Evolutionary conservation across 1,140 invertebrate genomes (phyloP).

Genomic region (Drosophila asahinai): DNA sequence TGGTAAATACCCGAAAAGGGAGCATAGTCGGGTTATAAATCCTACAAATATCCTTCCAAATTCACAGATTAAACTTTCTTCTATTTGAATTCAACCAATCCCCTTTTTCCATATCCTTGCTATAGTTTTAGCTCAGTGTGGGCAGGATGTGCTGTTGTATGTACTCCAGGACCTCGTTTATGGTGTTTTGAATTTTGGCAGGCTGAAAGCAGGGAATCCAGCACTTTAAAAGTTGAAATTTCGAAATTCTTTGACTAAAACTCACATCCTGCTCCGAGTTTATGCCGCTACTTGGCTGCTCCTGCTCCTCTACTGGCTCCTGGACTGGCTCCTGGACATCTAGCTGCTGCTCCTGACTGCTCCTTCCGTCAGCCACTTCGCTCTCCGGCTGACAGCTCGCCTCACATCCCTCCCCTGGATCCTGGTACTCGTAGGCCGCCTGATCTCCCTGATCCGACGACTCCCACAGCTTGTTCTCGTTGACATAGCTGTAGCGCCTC

Average conservation of each 20-base stretch:
- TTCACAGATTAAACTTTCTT: neutral
- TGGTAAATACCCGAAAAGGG: neutral
- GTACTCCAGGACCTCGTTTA: conserved; percentile 74
- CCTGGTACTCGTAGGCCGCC: conserved; percentile 51
- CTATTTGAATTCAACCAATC: neutral
- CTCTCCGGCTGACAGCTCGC: conserved; percentile 9
- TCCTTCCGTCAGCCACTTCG: neutral
- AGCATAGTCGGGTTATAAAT: neutral
- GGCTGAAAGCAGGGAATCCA: conserved; percentile 35
- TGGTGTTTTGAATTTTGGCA: conserved; percentile 53
- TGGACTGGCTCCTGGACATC: neutral
- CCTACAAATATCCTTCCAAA: too few relatives aligned
- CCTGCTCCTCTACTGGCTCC: neutral
- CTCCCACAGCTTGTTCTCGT: conserved; percentile 74
- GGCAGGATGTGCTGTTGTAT: conserved; percentile 70
- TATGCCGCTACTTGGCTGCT: neutral
- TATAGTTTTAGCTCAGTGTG: conserved; percentile 27
- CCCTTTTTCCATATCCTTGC: neutral
- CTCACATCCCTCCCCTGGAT: conserved; percentile 28
- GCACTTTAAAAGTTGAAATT: neutral
- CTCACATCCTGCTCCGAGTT: conserved; percentile 62
- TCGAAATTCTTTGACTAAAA: neutral
- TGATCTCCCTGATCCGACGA: conserved; percentile 5
- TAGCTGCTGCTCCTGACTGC: neutral
- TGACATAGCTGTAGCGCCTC: conserved; percentile 62